A percentile compares a stretch with the other conserved stretches of the same genome.
Evolutionary conservation across 2,888 invertebrate genomes (phyloP).

Genomic region (Clunio marinus): DNA sequence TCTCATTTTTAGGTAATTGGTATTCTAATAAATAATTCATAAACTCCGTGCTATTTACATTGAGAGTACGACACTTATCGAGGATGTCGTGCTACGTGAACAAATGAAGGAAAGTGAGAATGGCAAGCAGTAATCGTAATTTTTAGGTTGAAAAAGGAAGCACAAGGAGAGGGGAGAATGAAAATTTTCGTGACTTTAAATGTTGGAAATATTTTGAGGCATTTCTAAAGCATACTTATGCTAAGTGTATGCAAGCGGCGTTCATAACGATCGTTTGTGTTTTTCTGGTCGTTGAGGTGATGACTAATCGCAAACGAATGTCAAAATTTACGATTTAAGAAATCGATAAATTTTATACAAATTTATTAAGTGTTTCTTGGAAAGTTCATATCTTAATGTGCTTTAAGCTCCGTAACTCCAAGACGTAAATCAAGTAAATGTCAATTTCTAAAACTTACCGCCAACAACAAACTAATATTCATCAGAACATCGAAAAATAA

Average conservation of each 20-base stretch:
- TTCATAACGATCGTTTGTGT: background rate
- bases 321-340: background rate
- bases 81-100: background rate
- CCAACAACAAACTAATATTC: background rate
- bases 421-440: constrained; percentile 14
- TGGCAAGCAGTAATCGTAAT: background rate
- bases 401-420: background rate
- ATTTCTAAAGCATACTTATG: background rate
- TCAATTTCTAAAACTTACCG: background rate
- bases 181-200: background rate
- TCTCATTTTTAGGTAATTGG: constrained; percentile 2
- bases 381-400: constrained; percentile 28
- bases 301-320: background rate
- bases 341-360: background rate
- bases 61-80: background rate
- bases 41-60: background rate
- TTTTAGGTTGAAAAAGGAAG: background rate
- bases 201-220: too few species aligned
- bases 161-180: too few species aligned
- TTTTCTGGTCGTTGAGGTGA: background rate
- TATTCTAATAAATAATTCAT: background rate
- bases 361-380: background rate
- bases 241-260: background rate
- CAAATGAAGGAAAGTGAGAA: background rate
- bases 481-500: background rate